Percentiles rank a stretch among this genome's conserved stretches.
Evolutionary conservation across 2,113 vertebrate genomes (phyloP).

Genomic region (Perca flavescens): DNA sequence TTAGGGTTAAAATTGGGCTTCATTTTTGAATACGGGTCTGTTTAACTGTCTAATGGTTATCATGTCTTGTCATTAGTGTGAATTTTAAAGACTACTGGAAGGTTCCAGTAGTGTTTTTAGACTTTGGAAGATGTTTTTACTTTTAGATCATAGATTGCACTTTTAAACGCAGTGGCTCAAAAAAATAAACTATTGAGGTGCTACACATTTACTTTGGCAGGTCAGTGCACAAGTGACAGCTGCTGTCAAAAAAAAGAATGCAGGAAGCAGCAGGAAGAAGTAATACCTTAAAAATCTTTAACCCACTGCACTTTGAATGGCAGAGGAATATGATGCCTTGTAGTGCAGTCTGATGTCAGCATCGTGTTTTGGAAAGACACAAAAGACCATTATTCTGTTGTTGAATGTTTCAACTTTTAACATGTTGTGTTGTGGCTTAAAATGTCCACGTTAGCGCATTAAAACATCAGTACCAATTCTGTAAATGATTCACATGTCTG

Average conservation of each 20-base stretch:
- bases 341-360: background rate
- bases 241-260: background rate
- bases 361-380: background rate
- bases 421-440: background rate
- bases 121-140: background rate
- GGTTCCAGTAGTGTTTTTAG: background rate
- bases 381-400: background rate
- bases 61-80: too few species aligned
- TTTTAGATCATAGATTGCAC: too few species aligned
- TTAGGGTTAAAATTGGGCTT: background rate
- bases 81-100: background rate
- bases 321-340: background rate
- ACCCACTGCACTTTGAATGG: background rate
- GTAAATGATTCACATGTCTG: background rate
- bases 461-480: conserved; percentile 11
- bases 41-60: too few species aligned
- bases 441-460: background rate
- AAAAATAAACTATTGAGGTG: background rate
- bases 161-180: too few species aligned
- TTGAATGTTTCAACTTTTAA: background rate
- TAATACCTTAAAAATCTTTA: background rate
- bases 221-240: background rate
- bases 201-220: background rate
- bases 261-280: background rate
- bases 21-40: too few species aligned